A percentile compares a stretch with the other conserved stretches of the same genome.
Conservation (phyloP, 2,797 vertebrate genomes). For the Alosa sapidissima region DNA sequence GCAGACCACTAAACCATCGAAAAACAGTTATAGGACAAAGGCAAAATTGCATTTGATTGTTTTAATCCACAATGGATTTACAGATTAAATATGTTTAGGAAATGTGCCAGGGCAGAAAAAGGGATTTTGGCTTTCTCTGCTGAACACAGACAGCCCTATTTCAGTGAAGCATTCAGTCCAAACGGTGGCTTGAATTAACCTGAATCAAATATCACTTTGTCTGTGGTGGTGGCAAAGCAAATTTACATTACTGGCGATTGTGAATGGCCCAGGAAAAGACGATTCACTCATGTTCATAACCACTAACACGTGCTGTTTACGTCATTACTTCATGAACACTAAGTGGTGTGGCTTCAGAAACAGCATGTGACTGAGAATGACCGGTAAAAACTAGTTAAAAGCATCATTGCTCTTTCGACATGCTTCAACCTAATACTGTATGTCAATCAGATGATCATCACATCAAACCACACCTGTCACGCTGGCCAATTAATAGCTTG, state of each 20-base stretch:
- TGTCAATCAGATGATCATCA: neutral
- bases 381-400: no score
- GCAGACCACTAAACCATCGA: neutral
- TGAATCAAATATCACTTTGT: neutral
- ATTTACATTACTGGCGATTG: neutral
- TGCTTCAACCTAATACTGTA: neutral
- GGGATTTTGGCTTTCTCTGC: neutral
- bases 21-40: neutral
- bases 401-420: neutral
- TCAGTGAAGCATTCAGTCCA: neutral
- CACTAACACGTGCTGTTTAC: no score
- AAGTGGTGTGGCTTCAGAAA: no score
- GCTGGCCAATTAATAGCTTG: neutral
- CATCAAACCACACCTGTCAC: neutral
- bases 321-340: no score
- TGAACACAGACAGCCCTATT: neutral
- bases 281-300: neutral
- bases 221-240: neutral
- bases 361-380: no score
- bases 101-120: neutral
- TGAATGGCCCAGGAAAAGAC: neutral
- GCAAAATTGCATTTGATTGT: neutral
- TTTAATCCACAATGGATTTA: conserved; percentile 1
- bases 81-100: neutral
- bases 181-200: neutral